A percentile compares a stretch with the other conserved stretches of the same genome.
phyloP scores from a whole-genome alignment of 2,113 vertebrate genomes.

The Amblyopsis rosae region DNA sequence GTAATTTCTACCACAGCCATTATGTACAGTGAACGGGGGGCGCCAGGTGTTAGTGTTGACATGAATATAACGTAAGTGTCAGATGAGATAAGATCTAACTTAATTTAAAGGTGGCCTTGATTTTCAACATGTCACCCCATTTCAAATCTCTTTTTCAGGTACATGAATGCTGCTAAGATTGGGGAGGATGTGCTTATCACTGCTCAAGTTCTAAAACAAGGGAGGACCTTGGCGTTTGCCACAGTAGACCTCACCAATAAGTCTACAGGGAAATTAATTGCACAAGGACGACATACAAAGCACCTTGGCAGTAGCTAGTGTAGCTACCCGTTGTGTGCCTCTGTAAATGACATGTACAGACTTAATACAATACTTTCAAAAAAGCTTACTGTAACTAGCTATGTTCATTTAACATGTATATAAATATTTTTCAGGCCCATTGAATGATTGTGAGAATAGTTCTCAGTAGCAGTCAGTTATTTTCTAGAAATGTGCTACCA shows the following conservation, averaged over 20 bases:
- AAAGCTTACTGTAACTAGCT: neutral
- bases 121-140: neutral
- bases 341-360: neutral
- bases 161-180: constrained; percentile 89
- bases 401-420: constrained; percentile 23
- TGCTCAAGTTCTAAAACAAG: constrained; percentile 91
- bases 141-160: constrained; percentile 72
- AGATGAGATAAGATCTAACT: no score
- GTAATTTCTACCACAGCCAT: constrained; percentile 85
- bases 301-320: constrained; percentile 78
- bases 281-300: constrained; percentile 95
- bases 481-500: neutral
- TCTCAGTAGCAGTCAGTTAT: neutral
- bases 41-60: constrained; percentile 90
- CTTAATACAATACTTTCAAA: neutral
- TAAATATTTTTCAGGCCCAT: neutral
- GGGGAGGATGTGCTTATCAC: constrained; percentile 93
- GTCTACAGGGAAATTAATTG: constrained; percentile 86
- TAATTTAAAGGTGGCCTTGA: neutral
- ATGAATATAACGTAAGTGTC: constrained; percentile 93
- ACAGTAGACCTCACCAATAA: constrained; percentile 92
- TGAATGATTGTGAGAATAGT: neutral
- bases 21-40: constrained; percentile 81
- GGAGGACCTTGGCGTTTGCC: constrained; percentile 85
- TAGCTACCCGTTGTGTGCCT: constrained; percentile 4